Evolutionary conservation across 2,797 vertebrate species (phyloP).

Genomic region (Xerus rutilus): DNA sequence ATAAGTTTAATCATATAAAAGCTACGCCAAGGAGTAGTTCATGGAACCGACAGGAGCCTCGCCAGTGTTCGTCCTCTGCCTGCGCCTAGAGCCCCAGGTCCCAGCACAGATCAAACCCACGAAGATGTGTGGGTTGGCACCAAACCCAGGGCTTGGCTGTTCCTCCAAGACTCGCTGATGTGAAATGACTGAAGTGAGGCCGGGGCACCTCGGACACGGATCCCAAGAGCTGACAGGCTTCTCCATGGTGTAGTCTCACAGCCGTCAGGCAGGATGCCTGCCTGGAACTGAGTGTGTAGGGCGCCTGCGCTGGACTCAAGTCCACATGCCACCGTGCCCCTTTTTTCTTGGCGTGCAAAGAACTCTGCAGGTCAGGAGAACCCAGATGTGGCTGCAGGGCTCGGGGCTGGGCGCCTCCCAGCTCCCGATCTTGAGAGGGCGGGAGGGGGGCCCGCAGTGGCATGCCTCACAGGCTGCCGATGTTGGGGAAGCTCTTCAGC

Average conservation of each 20-base stretch:
- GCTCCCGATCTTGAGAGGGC: not conserved
- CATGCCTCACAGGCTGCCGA: slow-evolving; percentile 94
- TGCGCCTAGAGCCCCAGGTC: fast-evolving
- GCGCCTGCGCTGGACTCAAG: not conserved
- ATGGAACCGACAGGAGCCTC: not conserved
- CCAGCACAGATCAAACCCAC: not conserved
- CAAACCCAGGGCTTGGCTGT: not conserved
- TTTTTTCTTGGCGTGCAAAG: not conserved
- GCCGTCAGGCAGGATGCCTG: not conserved
- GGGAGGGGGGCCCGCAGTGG: not conserved
- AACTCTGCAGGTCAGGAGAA: not conserved
- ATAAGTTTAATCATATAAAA: slow-evolving; percentile 78
- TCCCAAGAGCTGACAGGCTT: not conserved
- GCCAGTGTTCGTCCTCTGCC: not conserved
- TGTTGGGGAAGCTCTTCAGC: slow-evolving; percentile 99
- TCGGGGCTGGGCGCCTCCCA: not conserved
- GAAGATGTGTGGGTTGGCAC: not conserved
- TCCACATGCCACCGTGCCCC: not conserved
- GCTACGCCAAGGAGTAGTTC: slow-evolving; percentile 25
- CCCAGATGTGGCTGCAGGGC: not conserved
- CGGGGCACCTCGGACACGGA: not conserved
- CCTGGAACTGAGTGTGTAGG: not conserved
- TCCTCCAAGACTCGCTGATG: not conserved
- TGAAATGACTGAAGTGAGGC: not conserved
- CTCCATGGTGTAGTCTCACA: not conserved